Base-by-base conservation (phyloP, 2,113 vertebrate species). In the Herpetotheres cachinnans region DNA sequence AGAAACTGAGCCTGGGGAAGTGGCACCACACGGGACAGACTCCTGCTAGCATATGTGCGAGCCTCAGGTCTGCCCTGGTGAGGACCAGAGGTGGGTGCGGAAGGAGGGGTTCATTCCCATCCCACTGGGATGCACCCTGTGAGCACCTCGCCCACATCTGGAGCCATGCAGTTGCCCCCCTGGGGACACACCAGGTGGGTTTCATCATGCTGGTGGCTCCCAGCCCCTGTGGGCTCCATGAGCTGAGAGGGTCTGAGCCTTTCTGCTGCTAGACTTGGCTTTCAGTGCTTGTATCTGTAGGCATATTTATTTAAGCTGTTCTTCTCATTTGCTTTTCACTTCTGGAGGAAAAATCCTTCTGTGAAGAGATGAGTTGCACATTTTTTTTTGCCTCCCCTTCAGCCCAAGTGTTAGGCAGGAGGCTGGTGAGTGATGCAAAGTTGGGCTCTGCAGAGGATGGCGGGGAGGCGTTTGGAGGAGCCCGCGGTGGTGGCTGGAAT, bases 371-470 rank as follows among this genome's bases (percentile, higher is more conserved):
- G 73, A 86, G 63, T 11, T 70, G 89, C 86, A 46, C 44, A 12
- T 52, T 62, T 63, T 56, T 21, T 44, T 80, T 17, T 2, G 13
- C 19, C 86, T 89, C 58, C 36, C 67, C 71, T 91, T 42, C 86
- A 82, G 62, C 86, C 86, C 74, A 4, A 49, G 90, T 11, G 25
- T 36, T 16, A 24, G 79, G 95, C 90, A 55, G 93, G 65, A 83
- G 79, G 72, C 76, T 87, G 89, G 82, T 27, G 87, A 74, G 25
- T 62, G 88, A 81, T 94, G 72, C 86, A 30, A 62, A 96, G 90
- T 38, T 85, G 90, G 89, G 89, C 78, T 96, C 89, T 89, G 93
- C 67, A 87, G 88, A 94, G 95, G 93, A 91, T 86, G 81, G 78
- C 13, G 1, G 82, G 74, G 80, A 85, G 88, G 89, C 84, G 65